phyloP scores from a whole-genome alignment of 2,797 vertebrate genomes.

The Enteromius viviparus region DNA sequence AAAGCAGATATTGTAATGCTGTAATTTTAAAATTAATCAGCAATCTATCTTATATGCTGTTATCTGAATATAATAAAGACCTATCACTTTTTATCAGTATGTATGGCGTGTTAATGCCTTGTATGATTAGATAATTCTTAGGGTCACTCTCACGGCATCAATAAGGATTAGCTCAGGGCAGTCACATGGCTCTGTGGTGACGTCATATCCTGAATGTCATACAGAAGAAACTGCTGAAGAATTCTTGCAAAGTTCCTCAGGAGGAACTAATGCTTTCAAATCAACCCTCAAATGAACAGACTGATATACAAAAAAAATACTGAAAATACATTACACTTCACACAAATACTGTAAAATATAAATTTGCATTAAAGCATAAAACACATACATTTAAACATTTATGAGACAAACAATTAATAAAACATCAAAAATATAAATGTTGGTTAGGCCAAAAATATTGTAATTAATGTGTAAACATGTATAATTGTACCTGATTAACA shows the following conservation, averaged over 20 bases:
- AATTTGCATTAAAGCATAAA: not conserved
- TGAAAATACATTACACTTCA: not conserved
- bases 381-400: not conserved
- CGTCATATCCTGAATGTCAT: slow-evolving; percentile 2
- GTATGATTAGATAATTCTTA: slow-evolving; percentile 3
- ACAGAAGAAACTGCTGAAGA: not conserved
- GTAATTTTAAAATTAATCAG: not conserved
- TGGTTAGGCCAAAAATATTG: not conserved
- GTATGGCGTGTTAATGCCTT: not conserved
- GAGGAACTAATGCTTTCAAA: not conserved
- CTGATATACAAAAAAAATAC: not conserved
- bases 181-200: not conserved
- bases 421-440: not conserved
- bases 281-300: not conserved
- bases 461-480: not conserved
- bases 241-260: not conserved
- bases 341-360: not conserved
- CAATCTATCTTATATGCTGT: not conserved
- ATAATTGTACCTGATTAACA: not conserved
- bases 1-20: not conserved
- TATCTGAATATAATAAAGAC: not conserved
- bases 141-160: not conserved
- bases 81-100: not conserved
- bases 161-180: not conserved
- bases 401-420: not conserved